Percentiles rank a stretch among this genome's conserved stretches.
Evolutionary conservation across 1,140 invertebrate genomes (phyloP).

Genomic region (Watersipora subatra): DNA sequence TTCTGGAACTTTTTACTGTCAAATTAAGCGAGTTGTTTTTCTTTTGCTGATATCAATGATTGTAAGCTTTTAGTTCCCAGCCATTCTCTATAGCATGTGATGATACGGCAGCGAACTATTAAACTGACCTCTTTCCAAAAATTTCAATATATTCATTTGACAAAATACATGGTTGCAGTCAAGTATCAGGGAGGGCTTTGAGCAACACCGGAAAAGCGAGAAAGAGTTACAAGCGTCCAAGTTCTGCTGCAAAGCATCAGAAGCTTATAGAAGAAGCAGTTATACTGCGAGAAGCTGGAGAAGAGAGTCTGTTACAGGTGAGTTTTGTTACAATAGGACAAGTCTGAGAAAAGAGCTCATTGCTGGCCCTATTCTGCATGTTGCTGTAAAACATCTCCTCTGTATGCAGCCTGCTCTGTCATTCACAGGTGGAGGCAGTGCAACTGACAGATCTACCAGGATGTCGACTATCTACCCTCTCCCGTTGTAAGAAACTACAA

Average conservation of each 20-base stretch:
- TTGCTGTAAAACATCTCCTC: too few relatives aligned
- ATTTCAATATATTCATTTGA: too few relatives aligned
- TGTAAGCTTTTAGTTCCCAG: too few relatives aligned
- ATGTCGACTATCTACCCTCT: slow-evolving; percentile 21
- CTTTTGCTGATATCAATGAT: too few relatives aligned
- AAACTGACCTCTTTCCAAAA: too few relatives aligned
- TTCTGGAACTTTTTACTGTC: neutral
- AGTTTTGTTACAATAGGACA: neutral
- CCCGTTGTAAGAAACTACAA: slow-evolving; percentile 23
- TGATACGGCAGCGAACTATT: too few relatives aligned
- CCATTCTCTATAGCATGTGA: too few relatives aligned
- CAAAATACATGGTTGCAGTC: too few relatives aligned
- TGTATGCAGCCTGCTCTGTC: too few relatives aligned
- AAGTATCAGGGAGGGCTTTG: neutral
- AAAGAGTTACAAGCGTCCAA: neutral
- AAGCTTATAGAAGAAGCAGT: neutral
- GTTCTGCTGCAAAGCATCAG: neutral
- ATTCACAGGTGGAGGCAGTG: slow-evolving; percentile 30
- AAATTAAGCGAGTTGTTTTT: too few relatives aligned
- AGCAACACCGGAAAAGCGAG: neutral
- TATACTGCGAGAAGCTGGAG: neutral
- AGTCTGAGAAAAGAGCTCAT: neutral
- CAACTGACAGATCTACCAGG: slow-evolving; percentile 26
- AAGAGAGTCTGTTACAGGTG: neutral
- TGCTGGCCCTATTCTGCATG: neutral